phyloP scores from a whole-genome alignment of 2,113 vertebrate genomes.

The Xenopus laevis region DNA sequence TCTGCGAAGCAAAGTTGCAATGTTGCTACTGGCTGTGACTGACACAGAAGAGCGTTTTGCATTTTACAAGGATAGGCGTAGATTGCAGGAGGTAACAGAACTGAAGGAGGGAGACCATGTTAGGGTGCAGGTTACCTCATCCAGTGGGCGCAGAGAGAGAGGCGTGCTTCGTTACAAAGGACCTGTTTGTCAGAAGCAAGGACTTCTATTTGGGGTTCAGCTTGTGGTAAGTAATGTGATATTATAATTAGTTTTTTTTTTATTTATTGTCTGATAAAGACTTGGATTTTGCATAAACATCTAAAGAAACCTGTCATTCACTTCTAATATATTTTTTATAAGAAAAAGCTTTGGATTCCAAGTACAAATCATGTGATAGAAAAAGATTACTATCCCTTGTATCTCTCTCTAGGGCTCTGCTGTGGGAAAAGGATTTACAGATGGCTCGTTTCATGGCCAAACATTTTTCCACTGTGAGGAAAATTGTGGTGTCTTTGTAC shows the following conservation, averaged over 20 bases:
- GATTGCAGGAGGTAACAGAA: conserved; percentile 52
- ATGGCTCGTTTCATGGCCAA: conserved; percentile 65
- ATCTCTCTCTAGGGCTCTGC: conserved; percentile 51
- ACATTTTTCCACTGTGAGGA: conserved; percentile 69
- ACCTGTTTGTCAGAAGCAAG: conserved; percentile 55
- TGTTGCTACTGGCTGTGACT: conserved; percentile 64
- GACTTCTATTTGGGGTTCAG: conserved; percentile 68
- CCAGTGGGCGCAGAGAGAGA: conserved; percentile 57
- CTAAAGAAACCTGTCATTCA: too few species aligned
- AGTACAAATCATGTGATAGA: too few species aligned
- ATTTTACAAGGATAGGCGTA: conserved; percentile 56
- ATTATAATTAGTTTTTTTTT: too few species aligned
- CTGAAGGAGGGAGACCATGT: conserved; percentile 56
- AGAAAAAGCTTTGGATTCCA: too few species aligned
- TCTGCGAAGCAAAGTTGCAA: conserved; percentile 49
- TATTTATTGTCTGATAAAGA: too few species aligned
- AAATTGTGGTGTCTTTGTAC: conserved; percentile 65
- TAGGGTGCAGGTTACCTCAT: conserved; percentile 56
- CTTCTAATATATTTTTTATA: too few species aligned
- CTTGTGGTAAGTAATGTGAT: conserved; percentile 50
- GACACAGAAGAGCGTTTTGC: conserved; percentile 61
- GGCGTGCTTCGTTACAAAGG: conserved; percentile 68
- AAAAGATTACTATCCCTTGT: not conserved
- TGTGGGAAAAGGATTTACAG: conserved; percentile 57
- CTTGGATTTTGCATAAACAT: too few species aligned